Evolutionary conservation across 1,140 invertebrate genomes (phyloP).

Genomic region (Melipona quadrifasciata): DNA sequence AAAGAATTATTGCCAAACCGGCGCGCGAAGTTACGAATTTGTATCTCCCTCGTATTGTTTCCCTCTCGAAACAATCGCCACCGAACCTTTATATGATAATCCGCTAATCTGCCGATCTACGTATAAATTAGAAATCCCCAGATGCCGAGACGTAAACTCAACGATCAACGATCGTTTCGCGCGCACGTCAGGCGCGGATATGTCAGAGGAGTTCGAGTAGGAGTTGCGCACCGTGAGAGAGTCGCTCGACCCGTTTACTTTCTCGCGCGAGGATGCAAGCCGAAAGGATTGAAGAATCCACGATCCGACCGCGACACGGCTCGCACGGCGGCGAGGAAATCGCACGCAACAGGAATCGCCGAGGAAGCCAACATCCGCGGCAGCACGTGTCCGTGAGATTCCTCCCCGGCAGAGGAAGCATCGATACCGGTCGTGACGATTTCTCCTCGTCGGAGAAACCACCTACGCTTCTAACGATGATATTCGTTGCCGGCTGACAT

Average conservation of each 20-base stretch:
- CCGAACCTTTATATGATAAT: constrained; percentile 4
- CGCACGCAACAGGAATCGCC: constrained; percentile 43
- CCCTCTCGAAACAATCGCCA: not conserved
- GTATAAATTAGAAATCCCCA: constrained; percentile 18
- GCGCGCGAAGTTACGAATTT: not conserved
- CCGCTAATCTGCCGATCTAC: not conserved
- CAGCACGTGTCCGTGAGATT: constrained; percentile 34
- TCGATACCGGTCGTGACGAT: constrained; percentile 43
- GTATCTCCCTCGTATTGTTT: not conserved
- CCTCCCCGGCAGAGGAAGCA: constrained; percentile 6
- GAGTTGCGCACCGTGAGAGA: constrained; percentile 59
- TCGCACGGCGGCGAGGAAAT: constrained; percentile 30
- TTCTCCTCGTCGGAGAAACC: constrained; percentile 21
- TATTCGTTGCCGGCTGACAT: constrained; percentile 22
- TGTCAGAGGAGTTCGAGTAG: constrained; percentile 1
- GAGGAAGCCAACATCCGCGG: constrained; percentile 45
- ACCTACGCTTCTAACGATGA: constrained; percentile 27
- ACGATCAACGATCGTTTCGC: constrained; percentile 26
- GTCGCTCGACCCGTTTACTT: constrained; percentile 57
- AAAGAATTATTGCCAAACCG: not conserved
- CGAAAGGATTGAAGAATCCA: constrained; percentile 35
- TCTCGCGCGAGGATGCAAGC: constrained; percentile 55
- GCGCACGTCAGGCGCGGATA: not conserved
- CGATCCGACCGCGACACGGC: constrained; percentile 3
- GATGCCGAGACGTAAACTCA: not conserved